Base-by-base conservation (phyloP, 2,888 invertebrate genomes). In the Blastobasis lacticolella region DNA sequence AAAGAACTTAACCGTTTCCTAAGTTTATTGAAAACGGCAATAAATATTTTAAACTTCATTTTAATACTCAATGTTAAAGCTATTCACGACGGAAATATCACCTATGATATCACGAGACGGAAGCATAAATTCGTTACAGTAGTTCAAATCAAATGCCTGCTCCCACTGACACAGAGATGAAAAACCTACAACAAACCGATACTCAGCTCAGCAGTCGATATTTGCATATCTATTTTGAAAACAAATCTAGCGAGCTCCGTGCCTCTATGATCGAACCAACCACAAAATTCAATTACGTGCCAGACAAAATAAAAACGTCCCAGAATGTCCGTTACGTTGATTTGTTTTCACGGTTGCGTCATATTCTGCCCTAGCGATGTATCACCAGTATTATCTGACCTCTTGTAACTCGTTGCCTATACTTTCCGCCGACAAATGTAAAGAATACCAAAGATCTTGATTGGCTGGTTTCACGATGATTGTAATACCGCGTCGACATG, bases 231-330 rank as follows among this genome's bases (percentile, higher is more conserved):
- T 63, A 59, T 58, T 66, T 63, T 47, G 66, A 66, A 71, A 75
- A 71, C 70, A 71, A 69, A 75, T 73, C 64, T 66, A 66, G 59
- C 60, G 55, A 62, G 40, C n/a, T 6, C 65, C 66, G 54, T 61
- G 55, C 64, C 65, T 67, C 63, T 73, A 78, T 81, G 76, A 82
- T 75, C 69, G 76, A 67, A 69, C 67, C 65, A 62, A 73, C 83
- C 82, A 76, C 82, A 78, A 77, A 84, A 85, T 84, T 86, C 83
- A 83, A 86, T 85, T 82, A 82, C 79, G 73, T 71, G 71, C 72
- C 75, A 82, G 80, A 84, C 79, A 78, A 85, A 83, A 83, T 81
- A 82, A 84, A 84, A 85, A 78, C 72, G 71, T 69, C 68, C 62
- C 75, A 67, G 69, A 64, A 72, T 68, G 69, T 63, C 69, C 68